Percentiles rank a stretch among this genome's conserved stretches.
phyloP scores from a whole-genome alignment of 2,113 vertebrate species.

The Thinocorus orbignyianus region DNA sequence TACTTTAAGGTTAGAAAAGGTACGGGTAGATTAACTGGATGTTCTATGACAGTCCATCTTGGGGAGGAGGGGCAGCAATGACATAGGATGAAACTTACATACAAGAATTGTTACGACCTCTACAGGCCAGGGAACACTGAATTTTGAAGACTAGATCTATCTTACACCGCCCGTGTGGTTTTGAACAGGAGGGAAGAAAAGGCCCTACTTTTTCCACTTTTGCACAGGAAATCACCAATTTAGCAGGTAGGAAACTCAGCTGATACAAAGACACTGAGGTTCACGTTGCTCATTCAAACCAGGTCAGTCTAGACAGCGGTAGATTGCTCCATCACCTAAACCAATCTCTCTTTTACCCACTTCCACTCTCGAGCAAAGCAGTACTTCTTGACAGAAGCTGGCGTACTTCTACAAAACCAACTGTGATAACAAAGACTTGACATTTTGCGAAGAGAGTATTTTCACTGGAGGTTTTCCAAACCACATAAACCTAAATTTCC shows the following conservation, averaged over 20 bases:
- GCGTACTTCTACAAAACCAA: neutral
- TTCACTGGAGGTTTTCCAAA: neutral
- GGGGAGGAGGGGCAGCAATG: neutral
- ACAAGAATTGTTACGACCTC: neutral
- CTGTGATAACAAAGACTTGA: neutral
- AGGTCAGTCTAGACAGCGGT: neutral
- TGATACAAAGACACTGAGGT: neutral
- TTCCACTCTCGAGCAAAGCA: neutral
- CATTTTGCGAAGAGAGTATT: neutral
- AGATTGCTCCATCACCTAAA: neutral
- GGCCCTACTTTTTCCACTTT: accelerated
- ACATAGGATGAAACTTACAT: neutral
- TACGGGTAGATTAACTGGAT: neutral
- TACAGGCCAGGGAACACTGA: neutral
- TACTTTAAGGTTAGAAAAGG: neutral
- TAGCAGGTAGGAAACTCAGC: accelerated
- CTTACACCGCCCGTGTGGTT: neutral
- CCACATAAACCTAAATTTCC: neutral
- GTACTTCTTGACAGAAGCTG: neutral
- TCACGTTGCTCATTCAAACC: neutral
- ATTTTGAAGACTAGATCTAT: neutral
- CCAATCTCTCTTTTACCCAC: neutral
- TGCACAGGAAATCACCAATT: neutral
- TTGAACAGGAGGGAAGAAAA: neutral
- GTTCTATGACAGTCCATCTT: neutral